Base-by-base conservation (phyloP, 2,113 vertebrate genomes). In the Stegastes partitus region DNA sequence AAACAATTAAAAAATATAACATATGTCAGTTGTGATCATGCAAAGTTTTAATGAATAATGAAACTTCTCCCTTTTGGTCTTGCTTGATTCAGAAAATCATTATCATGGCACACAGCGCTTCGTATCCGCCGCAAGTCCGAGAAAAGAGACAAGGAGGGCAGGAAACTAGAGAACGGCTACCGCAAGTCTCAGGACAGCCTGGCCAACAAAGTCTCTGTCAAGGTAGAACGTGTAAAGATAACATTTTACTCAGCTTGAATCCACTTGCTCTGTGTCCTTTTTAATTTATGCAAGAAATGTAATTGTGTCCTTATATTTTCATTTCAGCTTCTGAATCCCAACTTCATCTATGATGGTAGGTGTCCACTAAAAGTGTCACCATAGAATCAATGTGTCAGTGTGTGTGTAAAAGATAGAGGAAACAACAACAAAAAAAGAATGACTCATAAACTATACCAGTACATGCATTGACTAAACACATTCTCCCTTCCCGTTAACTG, bases 101-200 rank as follows among this genome's bases (percentile, higher is more conserved):
- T 96, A n/a, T 98, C 98, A 94, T 99, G 98, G 98, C 98, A 99
- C 94, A 97, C 98, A 93, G 97, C 98, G 75, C 97, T 99, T 89
- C 97, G 98, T 80, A 96, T 99, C 94, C 97, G 97, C 85, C 96
- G 98, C 87, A 99, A 98, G 95, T 97, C 97, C 90, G 98, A 99
- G 93, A 99, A 97, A 93, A 97, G 96, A 95, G 98, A 99, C 89
- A 99, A 95, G 62, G 95, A 95, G 11, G 85, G 89, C 49, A 93
- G 89, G 63, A 95, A 94, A 93, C 88, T 98, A 80, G 97, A 99
- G 90, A 99, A 99, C 2, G 97, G 97, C 67, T 99, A 97, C 87
- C 96, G 97, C 80, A 99, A 97, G 90, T 97, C 97, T 71, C 96
- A 97, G 93, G 97, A 98, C 91, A 94, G 95, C 89, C 95, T 97